A percentile compares a stretch with the other conserved stretches of the same genome.
These are phyloP conservation scores for Choristoneura rosaceana DNA, from an alignment of 2,888 invertebrate species.

Conservation along the genomic window DNA sequence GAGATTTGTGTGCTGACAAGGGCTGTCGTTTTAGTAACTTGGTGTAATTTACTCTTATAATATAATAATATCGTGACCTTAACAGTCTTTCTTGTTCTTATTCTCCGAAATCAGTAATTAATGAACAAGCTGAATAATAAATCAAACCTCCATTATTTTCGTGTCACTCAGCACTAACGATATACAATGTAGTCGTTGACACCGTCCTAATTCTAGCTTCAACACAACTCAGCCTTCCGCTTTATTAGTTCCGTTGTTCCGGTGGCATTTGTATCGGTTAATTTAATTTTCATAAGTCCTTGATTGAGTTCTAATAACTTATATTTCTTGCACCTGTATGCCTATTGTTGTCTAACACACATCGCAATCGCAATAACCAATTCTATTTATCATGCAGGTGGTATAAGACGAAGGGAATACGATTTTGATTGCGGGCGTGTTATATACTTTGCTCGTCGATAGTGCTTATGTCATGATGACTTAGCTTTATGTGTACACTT, in stretches of 20 bases:
- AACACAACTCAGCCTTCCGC: constrained; percentile 32
- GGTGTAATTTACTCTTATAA: too few relatives aligned
- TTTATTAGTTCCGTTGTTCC: constrained; percentile 57
- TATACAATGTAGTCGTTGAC: constrained; percentile 33
- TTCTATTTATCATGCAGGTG: too few relatives aligned
- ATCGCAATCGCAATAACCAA: too few relatives aligned
- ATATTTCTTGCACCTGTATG: constrained; percentile 35
- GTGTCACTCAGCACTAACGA: constrained; percentile 32
- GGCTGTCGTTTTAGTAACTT: too few relatives aligned
- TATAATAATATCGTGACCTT: too few relatives aligned
- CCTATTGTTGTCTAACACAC: too few relatives aligned
- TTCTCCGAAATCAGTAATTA: background rate
- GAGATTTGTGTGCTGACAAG: too few relatives aligned
- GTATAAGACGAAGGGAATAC: too few relatives aligned
- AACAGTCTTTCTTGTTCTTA: background rate
- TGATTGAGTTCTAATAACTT: constrained; percentile 55
- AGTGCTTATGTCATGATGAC: constrained; percentile 35
- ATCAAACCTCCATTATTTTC: constrained; percentile 29
- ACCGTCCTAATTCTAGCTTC: constrained; percentile 42
- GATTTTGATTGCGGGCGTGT: too few relatives aligned
- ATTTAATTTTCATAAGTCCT: constrained; percentile 54
- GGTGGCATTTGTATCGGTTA: constrained; percentile 57
- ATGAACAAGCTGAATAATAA: constrained; percentile 30
- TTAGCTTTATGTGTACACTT: constrained; percentile 21
- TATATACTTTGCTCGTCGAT: constrained; percentile 2